Evolutionary conservation across 1,140 invertebrate species (phyloP), one percentile per base, ranked within the genome.

Genomic region (Leptopilina clavipes): DNA sequence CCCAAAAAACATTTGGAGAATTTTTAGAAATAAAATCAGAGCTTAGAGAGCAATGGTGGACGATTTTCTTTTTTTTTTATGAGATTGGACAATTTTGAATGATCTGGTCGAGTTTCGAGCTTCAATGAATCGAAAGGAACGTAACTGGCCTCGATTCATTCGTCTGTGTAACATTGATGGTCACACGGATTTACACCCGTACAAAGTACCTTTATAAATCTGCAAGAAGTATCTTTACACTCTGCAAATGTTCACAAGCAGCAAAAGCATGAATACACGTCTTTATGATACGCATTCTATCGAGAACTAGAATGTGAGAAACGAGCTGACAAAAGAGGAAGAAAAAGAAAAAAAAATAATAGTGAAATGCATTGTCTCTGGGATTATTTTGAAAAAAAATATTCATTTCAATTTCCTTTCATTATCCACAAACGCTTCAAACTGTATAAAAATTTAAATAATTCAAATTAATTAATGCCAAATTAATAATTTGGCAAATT

Each of bases 141-240:
- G 56, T 65, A 14, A 31, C 56, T 65, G 56, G 56, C 56, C 56
- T 65, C 56, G 22, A 65, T 65, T 65, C 56, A 65, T 5, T 25
- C 56, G 56, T 14, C 56, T 31, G 56, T 65, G 56, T 31, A 65
- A 65, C 56, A 65, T 65, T 65, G 56, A 31, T 11, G 56, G 56
- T 31, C 22, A 31, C 22, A 65, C 10, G 19, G 56, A 65, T 65
- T 25, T 65, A 31, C 56, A 65, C 56, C 56, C 56, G 56, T 65
- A 31, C 56, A 65, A 65, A 65, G 56, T 65, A 19, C 22, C 56
- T 65, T 65, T 65, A 25, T 65, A 65, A 12, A 65, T 11, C 56
- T 65, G 14, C 56, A 65, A 25, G 22, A 25, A 65, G 56, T 65
- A 65, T 65, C 56, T 59, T 31, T 65, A 65, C 56, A 65, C 19